A percentile compares a stretch with the other conserved stretches of the same genome.
Conservation (phyloP, 2,888 invertebrate species). For the Eurytoma californica region DNA sequence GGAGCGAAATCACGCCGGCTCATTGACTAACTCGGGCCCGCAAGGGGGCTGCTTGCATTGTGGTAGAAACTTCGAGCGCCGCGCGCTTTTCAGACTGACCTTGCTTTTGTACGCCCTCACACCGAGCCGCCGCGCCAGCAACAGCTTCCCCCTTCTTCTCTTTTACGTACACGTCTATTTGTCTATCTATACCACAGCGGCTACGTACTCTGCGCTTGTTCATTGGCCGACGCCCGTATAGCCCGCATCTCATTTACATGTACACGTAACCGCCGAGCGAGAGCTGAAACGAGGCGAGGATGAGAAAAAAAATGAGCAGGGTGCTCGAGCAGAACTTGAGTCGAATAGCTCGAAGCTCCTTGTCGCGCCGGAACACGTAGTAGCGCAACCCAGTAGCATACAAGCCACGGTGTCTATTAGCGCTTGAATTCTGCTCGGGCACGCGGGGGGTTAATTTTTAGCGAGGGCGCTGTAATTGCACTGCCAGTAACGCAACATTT, state of each 20-base stretch:
- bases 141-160: slow-evolving; percentile 29
- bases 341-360: not conserved
- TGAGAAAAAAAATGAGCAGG: slow-evolving; percentile 6
- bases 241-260: slow-evolving; percentile 51
- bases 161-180: slow-evolving; percentile 27
- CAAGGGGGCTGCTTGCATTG: slow-evolving; percentile 58
- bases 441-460: not conserved
- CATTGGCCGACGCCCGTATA: slow-evolving; percentile 45
- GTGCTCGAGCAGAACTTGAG: slow-evolving; percentile 27
- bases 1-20: slow-evolving; percentile 6
- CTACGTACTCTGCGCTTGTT: slow-evolving; percentile 41
- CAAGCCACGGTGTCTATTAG: not conserved
- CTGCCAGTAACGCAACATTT: slow-evolving; percentile 70
- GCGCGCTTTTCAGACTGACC: slow-evolving; percentile 59
- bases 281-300: slow-evolving; percentile 5
- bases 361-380: not conserved
- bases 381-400: not conserved
- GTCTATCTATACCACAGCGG: slow-evolving; percentile 2
- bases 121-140: slow-evolving; percentile 13
- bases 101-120: slow-evolving; percentile 58
- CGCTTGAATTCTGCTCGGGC: slow-evolving; percentile 43
- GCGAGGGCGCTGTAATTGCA: slow-evolving; percentile 67
- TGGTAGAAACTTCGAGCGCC: slow-evolving; percentile 58
- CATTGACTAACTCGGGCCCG: slow-evolving; percentile 29
- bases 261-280: slow-evolving; percentile 2